Evolutionary conservation across 2,888 invertebrate genomes (phyloP).

Genomic region (Drosophila maculinotata): DNA sequence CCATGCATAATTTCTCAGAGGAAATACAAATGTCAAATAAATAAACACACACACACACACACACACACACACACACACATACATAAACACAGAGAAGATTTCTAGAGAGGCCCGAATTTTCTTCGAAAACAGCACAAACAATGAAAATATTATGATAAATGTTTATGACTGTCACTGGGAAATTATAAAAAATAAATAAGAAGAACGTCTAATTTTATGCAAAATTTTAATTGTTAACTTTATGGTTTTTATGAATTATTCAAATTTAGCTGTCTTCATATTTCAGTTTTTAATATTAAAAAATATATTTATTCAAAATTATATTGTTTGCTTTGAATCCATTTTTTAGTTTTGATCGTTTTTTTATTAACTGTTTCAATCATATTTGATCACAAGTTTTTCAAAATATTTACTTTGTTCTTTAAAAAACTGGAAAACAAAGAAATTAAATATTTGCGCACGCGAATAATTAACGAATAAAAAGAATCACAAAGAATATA

Average conservation of each 20-base stretch:
- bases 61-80: constrained; percentile 25
- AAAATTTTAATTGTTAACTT: neutral
- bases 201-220: neutral
- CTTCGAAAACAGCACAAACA: constrained; percentile 18
- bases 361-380: neutral
- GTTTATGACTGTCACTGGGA: constrained; percentile 8
- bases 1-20: constrained; percentile 69
- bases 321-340: neutral
- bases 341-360: neutral
- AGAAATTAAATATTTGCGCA: neutral
- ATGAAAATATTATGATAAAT: constrained; percentile 1
- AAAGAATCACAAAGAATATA: neutral
- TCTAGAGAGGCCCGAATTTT: constrained; percentile 21
- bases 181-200: constrained; percentile 9
- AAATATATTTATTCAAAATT: neutral
- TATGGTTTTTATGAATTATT: neutral
- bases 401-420: neutral
- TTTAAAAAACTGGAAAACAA: neutral
- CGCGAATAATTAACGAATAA: neutral
- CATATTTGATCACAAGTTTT: neutral
- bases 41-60: constrained; percentile 35
- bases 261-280: neutral
- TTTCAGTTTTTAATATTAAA: neutral
- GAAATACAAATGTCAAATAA: constrained; percentile 53
- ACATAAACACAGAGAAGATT: constrained; percentile 10